phyloP scores from a whole-genome alignment of 2,888 invertebrate species.

The Neocrepidodera transversa region DNA sequence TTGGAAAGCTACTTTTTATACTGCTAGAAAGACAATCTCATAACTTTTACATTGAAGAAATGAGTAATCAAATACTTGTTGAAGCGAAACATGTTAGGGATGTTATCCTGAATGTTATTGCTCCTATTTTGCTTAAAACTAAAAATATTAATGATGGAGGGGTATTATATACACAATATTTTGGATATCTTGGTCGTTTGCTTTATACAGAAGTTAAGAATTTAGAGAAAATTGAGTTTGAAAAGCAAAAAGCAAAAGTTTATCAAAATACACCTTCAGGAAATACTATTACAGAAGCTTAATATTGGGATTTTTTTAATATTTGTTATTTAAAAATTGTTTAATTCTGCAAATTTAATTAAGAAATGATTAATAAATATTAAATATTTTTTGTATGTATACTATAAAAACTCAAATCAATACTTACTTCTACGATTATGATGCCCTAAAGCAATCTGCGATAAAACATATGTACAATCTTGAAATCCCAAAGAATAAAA shows the following conservation, averaged over 20 bases:
- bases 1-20: constrained; percentile 46
- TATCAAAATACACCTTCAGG: too few species aligned
- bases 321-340: too few species aligned
- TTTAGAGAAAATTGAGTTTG: constrained; percentile 45
- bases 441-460: constrained; percentile 91
- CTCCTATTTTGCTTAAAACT: constrained; percentile 47
- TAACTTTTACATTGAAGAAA: constrained; percentile 39
- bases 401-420: constrained; percentile 2
- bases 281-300: too few species aligned
- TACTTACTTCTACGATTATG: constrained; percentile 86
- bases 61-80: constrained; percentile 42
- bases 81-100: constrained; percentile 49
- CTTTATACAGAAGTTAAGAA: constrained; percentile 49
- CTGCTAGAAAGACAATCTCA: constrained; percentile 42
- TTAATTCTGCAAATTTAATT: too few species aligned
- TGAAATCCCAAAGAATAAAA: constrained; percentile 82
- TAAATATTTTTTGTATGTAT: too few species aligned
- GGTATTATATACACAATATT: constrained; percentile 45
- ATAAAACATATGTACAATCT: constrained; percentile 86
- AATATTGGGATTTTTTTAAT: too few species aligned
- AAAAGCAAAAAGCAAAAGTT: constrained; percentile 32
- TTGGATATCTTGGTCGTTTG: constrained; percentile 50
- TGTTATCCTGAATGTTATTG: constrained; percentile 42
- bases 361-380: too few species aligned
- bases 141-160: constrained; percentile 44